Evolutionary conservation across 2,113 vertebrate genomes (phyloP).

Genomic region (Sylvicapra grimmia): DNA sequence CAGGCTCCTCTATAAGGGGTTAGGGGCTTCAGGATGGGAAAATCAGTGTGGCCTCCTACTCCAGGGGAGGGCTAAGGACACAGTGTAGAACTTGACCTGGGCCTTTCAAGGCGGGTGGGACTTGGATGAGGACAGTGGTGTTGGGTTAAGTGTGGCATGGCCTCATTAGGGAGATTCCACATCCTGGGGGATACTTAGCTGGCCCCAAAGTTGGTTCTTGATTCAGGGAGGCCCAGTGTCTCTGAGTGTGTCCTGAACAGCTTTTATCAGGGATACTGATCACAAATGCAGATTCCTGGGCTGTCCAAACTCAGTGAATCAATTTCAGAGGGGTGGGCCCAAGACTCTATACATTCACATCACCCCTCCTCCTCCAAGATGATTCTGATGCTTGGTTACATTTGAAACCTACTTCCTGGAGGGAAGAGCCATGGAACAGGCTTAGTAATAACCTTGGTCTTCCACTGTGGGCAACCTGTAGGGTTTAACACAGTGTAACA

Average conservation of each 20-base stretch:
- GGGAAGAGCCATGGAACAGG: fast-evolving
- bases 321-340: neutral
- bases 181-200: neutral
- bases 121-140: neutral
- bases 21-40: neutral
- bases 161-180: neutral
- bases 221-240: neutral
- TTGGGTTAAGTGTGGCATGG: neutral
- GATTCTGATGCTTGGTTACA: neutral
- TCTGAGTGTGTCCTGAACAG: neutral
- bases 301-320: neutral
- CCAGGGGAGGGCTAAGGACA: neutral
- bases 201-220: neutral
- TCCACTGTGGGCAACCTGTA: neutral
- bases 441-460: neutral
- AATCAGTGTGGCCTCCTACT: neutral
- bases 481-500: neutral
- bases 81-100: neutral
- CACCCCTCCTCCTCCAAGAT: neutral
- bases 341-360: neutral
- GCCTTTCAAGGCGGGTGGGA: neutral
- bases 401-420: neutral
- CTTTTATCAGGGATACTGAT: neutral
- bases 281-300: neutral
- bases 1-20: neutral